These are phyloP conservation scores for Plecotus auritus DNA, from an alignment of 2,113 vertebrate species.

Conservation along the genomic window DNA sequence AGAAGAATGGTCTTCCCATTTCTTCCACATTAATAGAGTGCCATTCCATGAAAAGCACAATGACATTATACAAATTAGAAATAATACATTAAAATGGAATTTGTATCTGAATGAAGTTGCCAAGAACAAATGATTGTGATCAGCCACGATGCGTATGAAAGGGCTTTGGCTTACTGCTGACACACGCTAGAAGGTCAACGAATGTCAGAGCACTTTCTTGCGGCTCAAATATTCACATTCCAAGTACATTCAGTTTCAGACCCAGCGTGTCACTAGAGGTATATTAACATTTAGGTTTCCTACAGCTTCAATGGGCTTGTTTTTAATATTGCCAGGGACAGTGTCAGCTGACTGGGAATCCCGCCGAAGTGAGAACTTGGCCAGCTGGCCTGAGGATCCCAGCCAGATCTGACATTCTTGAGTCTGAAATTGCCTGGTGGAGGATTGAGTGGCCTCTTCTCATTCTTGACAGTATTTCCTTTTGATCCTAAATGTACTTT, in stretches of 20 bases:
- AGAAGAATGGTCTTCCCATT: neutral
- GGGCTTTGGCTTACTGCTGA: neutral
- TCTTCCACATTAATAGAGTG: neutral
- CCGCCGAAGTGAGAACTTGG: neutral
- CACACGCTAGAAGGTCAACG: neutral
- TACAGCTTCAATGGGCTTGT: neutral
- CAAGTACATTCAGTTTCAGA: neutral
- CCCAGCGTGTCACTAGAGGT: neutral
- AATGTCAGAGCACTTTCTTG: neutral
- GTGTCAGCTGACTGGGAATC: neutral
- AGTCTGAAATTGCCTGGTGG: neutral
- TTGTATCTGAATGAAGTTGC: neutral
- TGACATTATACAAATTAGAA: neutral
- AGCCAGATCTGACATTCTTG: neutral
- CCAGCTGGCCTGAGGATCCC: neutral
- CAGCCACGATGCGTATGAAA: neutral
- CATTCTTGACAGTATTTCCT: neutral
- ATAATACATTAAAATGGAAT: neutral
- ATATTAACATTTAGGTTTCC: neutral
- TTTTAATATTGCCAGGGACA: neutral
- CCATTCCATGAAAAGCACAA: neutral
- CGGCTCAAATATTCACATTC: neutral
- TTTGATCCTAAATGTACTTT: neutral
- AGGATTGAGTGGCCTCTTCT: neutral
- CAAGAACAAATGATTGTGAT: neutral